Evolutionary conservation across 2,888 invertebrate species (phyloP).

Genomic region (Acleris laterana): DNA sequence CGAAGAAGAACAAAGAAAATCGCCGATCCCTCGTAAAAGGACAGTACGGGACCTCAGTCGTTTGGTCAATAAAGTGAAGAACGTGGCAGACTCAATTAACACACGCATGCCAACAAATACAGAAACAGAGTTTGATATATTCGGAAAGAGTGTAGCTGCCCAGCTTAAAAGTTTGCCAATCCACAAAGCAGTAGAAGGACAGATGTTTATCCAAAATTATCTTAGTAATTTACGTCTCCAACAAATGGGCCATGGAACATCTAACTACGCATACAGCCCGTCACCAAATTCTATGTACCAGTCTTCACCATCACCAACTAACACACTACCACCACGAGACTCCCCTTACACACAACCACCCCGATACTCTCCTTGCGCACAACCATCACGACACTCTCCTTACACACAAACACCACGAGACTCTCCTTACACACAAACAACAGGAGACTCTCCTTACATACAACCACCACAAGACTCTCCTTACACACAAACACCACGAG

Average conservation of each 20-base stretch:
- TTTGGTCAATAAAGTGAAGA: slow-evolving; percentile 41
- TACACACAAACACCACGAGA: slow-evolving; percentile 25
- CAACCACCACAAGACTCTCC: slow-evolving; percentile 23
- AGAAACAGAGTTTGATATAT: slow-evolving; percentile 42
- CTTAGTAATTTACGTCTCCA: slow-evolving; percentile 37
- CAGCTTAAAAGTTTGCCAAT: slow-evolving; percentile 40
- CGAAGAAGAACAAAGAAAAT: slow-evolving; percentile 37
- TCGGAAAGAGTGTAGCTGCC: slow-evolving; percentile 41
- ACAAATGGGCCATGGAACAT: slow-evolving; percentile 36
- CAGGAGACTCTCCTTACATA: slow-evolving; percentile 25
- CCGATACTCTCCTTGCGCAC: too few relatives aligned
- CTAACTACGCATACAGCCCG: slow-evolving; percentile 27
- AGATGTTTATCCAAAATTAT: slow-evolving; percentile 34
- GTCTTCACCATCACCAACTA: slow-evolving; percentile 30
- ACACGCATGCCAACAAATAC: slow-evolving; percentile 31
- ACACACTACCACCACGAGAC: slow-evolving; percentile 8
- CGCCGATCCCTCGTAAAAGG: slow-evolving; percentile 39
- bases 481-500: slow-evolving; percentile 23
- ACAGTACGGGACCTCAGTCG: slow-evolving; percentile 36
- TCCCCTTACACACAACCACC: slow-evolving; percentile 22
- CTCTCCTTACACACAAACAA: slow-evolving; percentile 25
- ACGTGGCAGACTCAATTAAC: slow-evolving; percentile 13
- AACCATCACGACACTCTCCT: slow-evolving; percentile 18
- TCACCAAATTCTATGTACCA: slow-evolving; percentile 17
- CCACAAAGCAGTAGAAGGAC: slow-evolving; percentile 36